Evolutionary conservation across 1,140 invertebrate genomes (phyloP).

Genomic region (Bemisia tabaci): DNA sequence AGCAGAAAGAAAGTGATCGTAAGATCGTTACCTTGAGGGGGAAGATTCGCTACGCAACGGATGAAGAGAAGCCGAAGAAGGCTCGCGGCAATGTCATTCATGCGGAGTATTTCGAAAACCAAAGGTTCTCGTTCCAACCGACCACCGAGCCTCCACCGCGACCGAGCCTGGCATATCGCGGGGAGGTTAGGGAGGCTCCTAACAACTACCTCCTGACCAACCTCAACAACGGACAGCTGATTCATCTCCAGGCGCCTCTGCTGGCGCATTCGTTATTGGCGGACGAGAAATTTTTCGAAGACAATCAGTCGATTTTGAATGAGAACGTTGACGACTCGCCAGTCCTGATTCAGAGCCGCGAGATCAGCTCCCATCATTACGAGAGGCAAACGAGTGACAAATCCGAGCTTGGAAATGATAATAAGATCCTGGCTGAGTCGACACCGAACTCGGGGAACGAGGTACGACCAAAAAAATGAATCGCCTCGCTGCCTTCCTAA

Average conservation of each 20-base stretch:
- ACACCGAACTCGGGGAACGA: too few species aligned
- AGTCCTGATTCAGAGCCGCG: not conserved
- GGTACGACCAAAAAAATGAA: not conserved
- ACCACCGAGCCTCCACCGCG: not conserved
- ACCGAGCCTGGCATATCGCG: not conserved
- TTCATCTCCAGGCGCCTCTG: not conserved
- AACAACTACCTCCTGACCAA: not conserved
- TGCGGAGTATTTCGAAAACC: not conserved
- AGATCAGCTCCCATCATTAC: too few species aligned
- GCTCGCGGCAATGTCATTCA: not conserved
- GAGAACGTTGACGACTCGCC: not conserved
- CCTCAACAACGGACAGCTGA: not conserved
- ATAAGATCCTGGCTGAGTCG: too few species aligned
- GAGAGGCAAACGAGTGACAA: too few species aligned
- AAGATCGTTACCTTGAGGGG: not conserved
- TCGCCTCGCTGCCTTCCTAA: not conserved
- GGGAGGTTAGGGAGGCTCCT: not conserved
- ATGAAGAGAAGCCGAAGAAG: not conserved
- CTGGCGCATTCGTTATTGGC: not conserved
- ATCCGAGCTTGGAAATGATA: too few species aligned
- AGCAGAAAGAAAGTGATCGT: not conserved
- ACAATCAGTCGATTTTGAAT: not conserved
- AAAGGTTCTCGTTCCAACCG: not conserved
- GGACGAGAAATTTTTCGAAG: not conserved
- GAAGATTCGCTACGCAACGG: not conserved